Conservation (phyloP, 1,140 invertebrate species). For the Drosophila lacteicornis region DNA sequence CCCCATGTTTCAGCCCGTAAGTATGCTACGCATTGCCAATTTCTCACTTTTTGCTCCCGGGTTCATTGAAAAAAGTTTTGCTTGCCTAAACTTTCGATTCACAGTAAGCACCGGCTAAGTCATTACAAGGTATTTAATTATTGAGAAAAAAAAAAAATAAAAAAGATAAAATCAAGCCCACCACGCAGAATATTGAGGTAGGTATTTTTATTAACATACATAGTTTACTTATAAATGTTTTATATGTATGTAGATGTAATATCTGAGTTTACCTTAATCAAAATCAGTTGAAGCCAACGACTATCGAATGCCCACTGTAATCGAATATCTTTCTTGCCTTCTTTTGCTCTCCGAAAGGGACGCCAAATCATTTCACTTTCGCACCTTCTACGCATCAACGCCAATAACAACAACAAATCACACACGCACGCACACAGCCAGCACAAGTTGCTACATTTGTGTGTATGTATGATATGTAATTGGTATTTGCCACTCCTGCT, state of each 20-base stretch:
- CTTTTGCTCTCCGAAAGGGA: constrained; percentile 21
- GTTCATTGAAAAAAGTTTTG: constrained; percentile 38
- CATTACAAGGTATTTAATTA: neutral
- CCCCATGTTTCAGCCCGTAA: neutral
- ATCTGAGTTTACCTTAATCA: too few species aligned
- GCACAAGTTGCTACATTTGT: constrained; percentile 19
- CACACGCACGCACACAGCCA: constrained; percentile 20
- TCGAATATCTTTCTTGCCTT: constrained; percentile 5
- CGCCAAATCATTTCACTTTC: constrained; percentile 73
- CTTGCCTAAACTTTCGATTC: constrained; percentile 40
- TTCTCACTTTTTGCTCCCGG: neutral
- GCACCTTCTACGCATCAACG: constrained; percentile 76
- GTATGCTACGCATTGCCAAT: neutral
- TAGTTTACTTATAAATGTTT: too few species aligned
- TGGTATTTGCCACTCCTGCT: constrained; percentile 50
- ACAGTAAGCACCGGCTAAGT: constrained; percentile 6
- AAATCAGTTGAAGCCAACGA: too few species aligned
- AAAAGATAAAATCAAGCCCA: too few species aligned
- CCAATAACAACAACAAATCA: constrained; percentile 25
- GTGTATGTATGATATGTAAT: constrained; percentile 19
- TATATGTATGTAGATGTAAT: too few species aligned
- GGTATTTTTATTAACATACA: too few species aligned
- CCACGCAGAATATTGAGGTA: too few species aligned
- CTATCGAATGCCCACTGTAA: constrained; percentile 22
- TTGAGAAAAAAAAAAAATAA: neutral